phyloP scores from a whole-genome alignment of 1,140 invertebrate genomes.

The Drosophila teissieri region DNA sequence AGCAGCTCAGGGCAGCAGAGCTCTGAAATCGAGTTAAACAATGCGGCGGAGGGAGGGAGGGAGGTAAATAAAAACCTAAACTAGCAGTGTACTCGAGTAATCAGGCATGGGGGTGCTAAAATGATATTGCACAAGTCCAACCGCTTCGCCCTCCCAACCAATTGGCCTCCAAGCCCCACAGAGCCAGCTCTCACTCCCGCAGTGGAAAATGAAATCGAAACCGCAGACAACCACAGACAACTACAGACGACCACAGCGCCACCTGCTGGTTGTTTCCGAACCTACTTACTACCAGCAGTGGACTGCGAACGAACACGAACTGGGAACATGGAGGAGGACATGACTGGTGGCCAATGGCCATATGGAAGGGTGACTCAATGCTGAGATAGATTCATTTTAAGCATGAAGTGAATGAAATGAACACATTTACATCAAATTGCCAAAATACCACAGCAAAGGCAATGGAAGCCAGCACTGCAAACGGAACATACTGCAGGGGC shows the following conservation, averaged over 20 bases:
- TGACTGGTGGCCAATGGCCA: too few relatives aligned
- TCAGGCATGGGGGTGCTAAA: constrained; percentile 78
- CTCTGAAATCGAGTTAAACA: constrained; percentile 23
- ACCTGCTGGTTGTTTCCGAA: background rate
- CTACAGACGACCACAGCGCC: background rate
- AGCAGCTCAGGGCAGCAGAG: constrained; percentile 23
- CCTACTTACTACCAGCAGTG: background rate
- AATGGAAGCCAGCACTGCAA: background rate
- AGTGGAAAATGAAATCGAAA: background rate
- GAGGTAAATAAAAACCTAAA: constrained; percentile 8
- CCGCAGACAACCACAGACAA: background rate
- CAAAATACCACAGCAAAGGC: background rate
- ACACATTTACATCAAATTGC: background rate
- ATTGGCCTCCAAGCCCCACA: background rate
- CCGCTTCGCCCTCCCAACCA: background rate
- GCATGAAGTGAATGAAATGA: background rate
- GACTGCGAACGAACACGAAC: background rate
- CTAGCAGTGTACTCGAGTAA: constrained; percentile 65
- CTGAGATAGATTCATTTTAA: background rate
- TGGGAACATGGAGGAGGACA: background rate
- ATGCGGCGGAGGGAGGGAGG: background rate
- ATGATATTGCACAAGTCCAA: constrained; percentile 62
- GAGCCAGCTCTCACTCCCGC: background rate
- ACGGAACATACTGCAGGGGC: background rate
- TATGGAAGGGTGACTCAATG: background rate